Evolutionary conservation across 2,888 invertebrate genomes (phyloP).

Genomic region (Osmoderma eremita): DNA sequence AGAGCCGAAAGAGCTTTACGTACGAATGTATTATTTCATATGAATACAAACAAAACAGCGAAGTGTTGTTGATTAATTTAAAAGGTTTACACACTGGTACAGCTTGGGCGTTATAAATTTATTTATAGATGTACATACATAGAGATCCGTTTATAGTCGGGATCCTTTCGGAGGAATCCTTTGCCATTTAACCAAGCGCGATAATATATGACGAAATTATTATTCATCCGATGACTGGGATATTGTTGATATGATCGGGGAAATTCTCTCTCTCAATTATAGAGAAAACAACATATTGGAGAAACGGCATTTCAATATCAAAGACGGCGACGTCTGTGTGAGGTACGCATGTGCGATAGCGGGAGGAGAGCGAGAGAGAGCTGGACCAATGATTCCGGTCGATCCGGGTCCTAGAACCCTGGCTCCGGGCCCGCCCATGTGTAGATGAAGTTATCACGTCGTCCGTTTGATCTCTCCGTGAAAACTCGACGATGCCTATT

Average conservation of each 20-base stretch:
- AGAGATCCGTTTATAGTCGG: slow-evolving; percentile 10
- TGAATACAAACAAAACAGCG: not conserved
- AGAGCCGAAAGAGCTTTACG: no score
- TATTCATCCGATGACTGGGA: slow-evolving; percentile 22
- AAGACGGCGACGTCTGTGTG: slow-evolving; percentile 53
- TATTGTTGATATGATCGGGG: slow-evolving; percentile 34
- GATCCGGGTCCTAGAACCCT: slow-evolving; percentile 63
- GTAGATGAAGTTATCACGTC: slow-evolving; percentile 62
- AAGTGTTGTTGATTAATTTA: not conserved
- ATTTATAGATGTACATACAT: slow-evolving; percentile 1
- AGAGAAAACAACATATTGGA: slow-evolving; percentile 58
- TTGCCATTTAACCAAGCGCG: slow-evolving; percentile 30
- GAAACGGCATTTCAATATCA: slow-evolving; percentile 59
- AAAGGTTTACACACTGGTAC: not conserved
- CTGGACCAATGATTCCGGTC: slow-evolving; percentile 62
- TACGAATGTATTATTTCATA: not conserved
- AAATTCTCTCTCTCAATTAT: slow-evolving; percentile 55
- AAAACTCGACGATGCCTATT: slow-evolving; percentile 57
- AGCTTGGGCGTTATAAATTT: slow-evolving; percentile 6
- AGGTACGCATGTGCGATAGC: slow-evolving; percentile 53
- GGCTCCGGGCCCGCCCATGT: slow-evolving; percentile 61
- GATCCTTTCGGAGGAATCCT: slow-evolving; percentile 12
- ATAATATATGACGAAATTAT: slow-evolving; percentile 33
- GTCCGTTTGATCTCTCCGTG: slow-evolving; percentile 57
- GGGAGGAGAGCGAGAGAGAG: slow-evolving; percentile 53